These are phyloP conservation scores for Macroglossus sobrinus DNA, from an alignment of 2,113 vertebrate species.

Conservation along the genomic window DNA sequence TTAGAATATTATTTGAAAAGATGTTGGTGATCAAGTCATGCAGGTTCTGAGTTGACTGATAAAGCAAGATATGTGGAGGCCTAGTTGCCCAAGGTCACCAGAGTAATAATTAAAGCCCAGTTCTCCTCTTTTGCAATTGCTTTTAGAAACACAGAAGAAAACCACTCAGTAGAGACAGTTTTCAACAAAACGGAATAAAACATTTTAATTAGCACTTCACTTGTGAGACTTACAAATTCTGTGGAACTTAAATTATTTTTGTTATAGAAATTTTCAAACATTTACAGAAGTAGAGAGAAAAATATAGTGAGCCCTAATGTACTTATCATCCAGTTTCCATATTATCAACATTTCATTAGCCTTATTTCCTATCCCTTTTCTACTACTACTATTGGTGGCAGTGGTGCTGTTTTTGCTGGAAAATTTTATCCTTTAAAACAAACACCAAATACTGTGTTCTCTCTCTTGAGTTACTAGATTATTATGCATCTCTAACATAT, in stretches of 20 bases:
- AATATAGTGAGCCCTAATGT: not conserved
- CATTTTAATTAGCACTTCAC: not conserved
- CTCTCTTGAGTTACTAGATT: not conserved
- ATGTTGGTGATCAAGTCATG: not conserved
- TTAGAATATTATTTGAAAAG: not conserved
- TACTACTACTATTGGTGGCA: not conserved
- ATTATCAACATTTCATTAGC: not conserved
- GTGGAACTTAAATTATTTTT: constrained; percentile 6
- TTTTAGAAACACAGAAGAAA: not conserved
- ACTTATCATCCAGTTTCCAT: not conserved
- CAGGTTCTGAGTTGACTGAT: not conserved
- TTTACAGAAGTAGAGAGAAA: not conserved
- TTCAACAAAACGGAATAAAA: not conserved
- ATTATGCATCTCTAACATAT: not conserved
- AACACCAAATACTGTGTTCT: not conserved
- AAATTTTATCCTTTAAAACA: not conserved
- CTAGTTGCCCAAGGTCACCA: not conserved
- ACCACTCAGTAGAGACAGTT: not conserved
- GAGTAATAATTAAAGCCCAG: not conserved
- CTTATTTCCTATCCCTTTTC: not conserved
- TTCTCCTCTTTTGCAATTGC: not conserved
- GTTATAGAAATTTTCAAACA: not conserved
- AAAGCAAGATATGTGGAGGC: not conserved
- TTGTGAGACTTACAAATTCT: constrained; percentile 21
- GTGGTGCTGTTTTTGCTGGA: not conserved